Evolutionary conservation across 2,113 vertebrate genomes (phyloP), one percentile per base, ranked within the genome.

Genomic region (Rafetus swinhoei): DNA sequence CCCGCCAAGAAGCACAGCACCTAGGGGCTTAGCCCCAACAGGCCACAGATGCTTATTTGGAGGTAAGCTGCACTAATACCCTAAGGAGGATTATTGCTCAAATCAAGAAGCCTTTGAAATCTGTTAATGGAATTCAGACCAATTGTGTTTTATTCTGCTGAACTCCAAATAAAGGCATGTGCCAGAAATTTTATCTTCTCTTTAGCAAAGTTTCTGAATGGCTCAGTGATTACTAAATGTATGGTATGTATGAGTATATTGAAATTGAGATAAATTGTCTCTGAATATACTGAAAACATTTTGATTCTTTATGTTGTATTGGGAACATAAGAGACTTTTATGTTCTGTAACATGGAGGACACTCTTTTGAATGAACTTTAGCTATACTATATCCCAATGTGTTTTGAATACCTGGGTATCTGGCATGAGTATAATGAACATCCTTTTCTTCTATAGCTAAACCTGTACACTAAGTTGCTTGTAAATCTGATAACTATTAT

Each of bases 11-110:
- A 39, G 39, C 39, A 4, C 39, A 39, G 39, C 39, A 39, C 39
- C 39, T 39, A 39, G 39, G 39, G 39, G 39, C 39, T 39, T 39
- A 39, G 39, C 39, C 39, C 39, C 39, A 39, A 39, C 39, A 39
- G 39, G 39, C 39, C 39, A 39, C 39, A 39, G 32, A 69, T 19
- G 65, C 16, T 69, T 69, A 69, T 14, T 84, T 2, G 84, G 74
- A 84, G 16, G 3, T 25, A 56, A 85, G 50, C 10, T n/a, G 55
- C 52, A 52, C 7, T 84, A 9, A 74, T 52, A 54, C 85, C 54
- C 39, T 94, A 92, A 95, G 82, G 62, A 92, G 39, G 21, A 79
- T 84, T 57, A 62, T 85, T 88, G 80, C 62, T 24, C 57, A 92
- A 95, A 94, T 87, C 77, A 92, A 60, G 82, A 9, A 87, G 22